Evolutionary conservation across 2,113 vertebrate species (phyloP), one percentile per base, ranked within the genome.

Genomic region (Lophura nycthemera): DNA sequence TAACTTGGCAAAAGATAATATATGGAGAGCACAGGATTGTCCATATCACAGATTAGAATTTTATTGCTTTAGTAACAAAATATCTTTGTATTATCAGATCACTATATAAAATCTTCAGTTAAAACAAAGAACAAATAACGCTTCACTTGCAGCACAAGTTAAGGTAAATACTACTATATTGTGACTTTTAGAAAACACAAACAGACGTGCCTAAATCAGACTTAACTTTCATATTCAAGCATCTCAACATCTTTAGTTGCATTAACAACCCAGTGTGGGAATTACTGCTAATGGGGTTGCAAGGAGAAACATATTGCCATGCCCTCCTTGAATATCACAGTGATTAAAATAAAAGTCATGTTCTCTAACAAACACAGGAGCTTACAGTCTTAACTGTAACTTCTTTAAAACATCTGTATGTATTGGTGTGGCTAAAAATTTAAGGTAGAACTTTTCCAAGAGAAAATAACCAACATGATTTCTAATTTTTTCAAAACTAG

Each of bases 21-120:
- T 43, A 65, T 5, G 34, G 40, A 85, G 73, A 91, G 67, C 43
- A 80, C 36, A 56, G 19, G 22, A 40, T 74, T 71, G 42, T 74
- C 74, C 78, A 91, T 92, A 84, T 40, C 76, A 78, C 7, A 10
- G 47, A 72, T 92, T 85, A 80, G n/a, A 94, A 73, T 77, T 73
- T 89, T 64, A 85, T 32, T 79, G 63, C 63, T 80, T 93, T 77
- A 66, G 34, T 54, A 56, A 94, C 43, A 78, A 79, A 92, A 43
- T 12, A n/a, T 45, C 88, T 80, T 74, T 59, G 50, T 13, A 63
- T 56, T 60, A 64, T 75, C 64, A 78, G 10, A 6, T 78, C 11
- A 29, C 77, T 83, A 87, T 74, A 60, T 30, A 86, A 77, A 86
- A 75, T 71, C 47, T 66, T 27, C 20, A 34, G 0, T 80, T 91